Evolutionary conservation across 2,797 vertebrate genomes (phyloP).

Genomic region (Crotalus adamanteus): DNA sequence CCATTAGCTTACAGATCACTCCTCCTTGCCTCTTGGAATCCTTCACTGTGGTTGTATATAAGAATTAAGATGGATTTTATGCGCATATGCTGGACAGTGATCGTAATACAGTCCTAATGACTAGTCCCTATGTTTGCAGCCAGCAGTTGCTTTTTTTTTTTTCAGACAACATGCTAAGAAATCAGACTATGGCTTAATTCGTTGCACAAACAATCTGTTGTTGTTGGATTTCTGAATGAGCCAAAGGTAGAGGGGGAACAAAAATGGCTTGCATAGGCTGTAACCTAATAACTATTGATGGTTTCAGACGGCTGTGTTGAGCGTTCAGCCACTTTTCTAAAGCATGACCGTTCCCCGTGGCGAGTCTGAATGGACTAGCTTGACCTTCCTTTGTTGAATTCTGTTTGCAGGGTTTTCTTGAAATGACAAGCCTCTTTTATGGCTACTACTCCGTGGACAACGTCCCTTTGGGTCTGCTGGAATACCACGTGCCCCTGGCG

Average conservation of each 20-base stretch:
- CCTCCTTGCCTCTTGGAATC: not conserved
- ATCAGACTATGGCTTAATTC: not conserved
- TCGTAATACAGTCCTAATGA: not conserved
- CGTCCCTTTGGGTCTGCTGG: slow-evolving; percentile 66
- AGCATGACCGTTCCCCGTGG: not conserved
- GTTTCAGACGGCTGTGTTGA: not conserved
- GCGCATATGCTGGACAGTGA: not conserved
- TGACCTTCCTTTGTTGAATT: slow-evolving; percentile 17
- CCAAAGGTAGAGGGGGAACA: too few species aligned
- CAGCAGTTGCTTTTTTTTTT: not conserved
- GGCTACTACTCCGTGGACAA: slow-evolving; percentile 84
- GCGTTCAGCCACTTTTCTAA: not conserved
- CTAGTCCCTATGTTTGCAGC: not conserved
- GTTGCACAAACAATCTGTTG: not conserved
- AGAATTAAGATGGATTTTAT: not conserved
- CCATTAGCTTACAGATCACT: not conserved
- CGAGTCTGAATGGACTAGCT: not conserved
- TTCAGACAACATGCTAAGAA: not conserved
- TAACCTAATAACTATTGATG: not conserved
- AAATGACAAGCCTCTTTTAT: slow-evolving; percentile 90
- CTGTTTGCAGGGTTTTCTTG: slow-evolving; percentile 85
- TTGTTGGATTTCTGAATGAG: not conserved
- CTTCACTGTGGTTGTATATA: not conserved
- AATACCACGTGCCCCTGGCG: slow-evolving; percentile 86
- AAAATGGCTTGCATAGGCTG: not conserved